Evolutionary conservation across 2,888 invertebrate genomes (phyloP), one percentile per base, ranked within the genome.

Genomic region (Eupithecia tripunctaria): DNA sequence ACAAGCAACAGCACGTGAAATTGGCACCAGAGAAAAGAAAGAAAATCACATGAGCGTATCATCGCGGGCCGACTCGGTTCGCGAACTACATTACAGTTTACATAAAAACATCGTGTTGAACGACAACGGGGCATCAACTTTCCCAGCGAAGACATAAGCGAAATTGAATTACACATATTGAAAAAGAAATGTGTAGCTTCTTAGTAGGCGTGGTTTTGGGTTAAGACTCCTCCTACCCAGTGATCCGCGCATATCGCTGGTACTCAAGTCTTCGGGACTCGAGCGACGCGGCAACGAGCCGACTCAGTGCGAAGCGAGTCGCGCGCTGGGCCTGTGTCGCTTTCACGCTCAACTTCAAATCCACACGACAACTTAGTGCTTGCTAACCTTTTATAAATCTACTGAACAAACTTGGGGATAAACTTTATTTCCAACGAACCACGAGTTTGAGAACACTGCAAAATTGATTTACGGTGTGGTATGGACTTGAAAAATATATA

Each of bases 161-260:
- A 94, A 94, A 94, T 94, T 94, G 94, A 94, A 94, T 94, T 94
- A 94, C 94, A 94, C 93, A 93, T 94, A 94, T 94, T 94, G 94
- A 94, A 94, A 56, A 94, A 94, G 94, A 94, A 94, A 94, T 93
- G 94, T 94, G 94, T 91, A 93, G 93, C 93, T 92, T 86, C 94
- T 94, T 92, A 88, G 94, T 93, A 92, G 94, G 94, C 94, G 94
- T 93, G 94, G 93, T 91, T 92, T 90, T 82, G 84, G 79, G 72
- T 67, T 78, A 90, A 90, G 90, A 89, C 93, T 92, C 93, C 94
- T 91, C 94, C 94, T 92, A 88, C 92, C 81, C 84, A 84, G 87
- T 85, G 88, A 88, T 80, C 84, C 91, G 94, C 94, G 94, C 93
- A 93, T 91, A 90, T 86, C 89, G 89, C 87, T 87, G 87, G 90